Evolutionary conservation across 2,888 invertebrate genomes (phyloP), one percentile per base, ranked within the genome.

Genomic region (Zygaena filipendulae): DNA sequence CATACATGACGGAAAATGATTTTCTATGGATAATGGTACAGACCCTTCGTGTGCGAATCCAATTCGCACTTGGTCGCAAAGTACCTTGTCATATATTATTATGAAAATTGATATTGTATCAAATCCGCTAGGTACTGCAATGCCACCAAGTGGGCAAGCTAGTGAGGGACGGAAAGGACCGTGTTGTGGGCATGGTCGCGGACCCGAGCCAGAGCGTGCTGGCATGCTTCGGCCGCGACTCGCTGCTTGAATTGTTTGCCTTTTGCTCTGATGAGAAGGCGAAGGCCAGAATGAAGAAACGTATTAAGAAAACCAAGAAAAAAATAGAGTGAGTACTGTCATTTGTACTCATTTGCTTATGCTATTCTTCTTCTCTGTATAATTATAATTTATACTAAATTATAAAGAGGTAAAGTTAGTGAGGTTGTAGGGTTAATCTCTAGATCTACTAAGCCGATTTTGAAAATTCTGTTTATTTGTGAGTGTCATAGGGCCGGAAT

Each of bases 151-250:
- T 87, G 29, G 97, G 97, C 2, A 85, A 87, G 1, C 82, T 97
- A 22, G 77, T 92, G 36, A 84, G 96, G 27, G 85, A 86, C 14
- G 90, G 92, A 0, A 84, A 82, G 42, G 95, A 94, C 3, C 82
- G 95, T 43, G 88, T 95, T 1, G 85, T 90, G 0, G 87, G 88
- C 11, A 77, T 97, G 48, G 74, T 81, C 9, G 81, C 86, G 2
- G 95, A 97, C 64, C 63, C 79, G 1, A 85, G 88, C 11, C 87
- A 89, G 38, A 83, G 84, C 36, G 66, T 94, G 11, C 55, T 97
- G 3, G 87, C 86, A 2, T 93, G 93, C 57, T 91, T 92, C 55
- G 96, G 96, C 2, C 87, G 86, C 7, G 92, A 95, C 49, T 84
- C 86, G 29, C 67, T 84, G 12, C 70, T 97, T 9, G 97, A 98